Conservation (phyloP, 2,888 invertebrate species). For the Siphonodentalium dalli region DNA sequence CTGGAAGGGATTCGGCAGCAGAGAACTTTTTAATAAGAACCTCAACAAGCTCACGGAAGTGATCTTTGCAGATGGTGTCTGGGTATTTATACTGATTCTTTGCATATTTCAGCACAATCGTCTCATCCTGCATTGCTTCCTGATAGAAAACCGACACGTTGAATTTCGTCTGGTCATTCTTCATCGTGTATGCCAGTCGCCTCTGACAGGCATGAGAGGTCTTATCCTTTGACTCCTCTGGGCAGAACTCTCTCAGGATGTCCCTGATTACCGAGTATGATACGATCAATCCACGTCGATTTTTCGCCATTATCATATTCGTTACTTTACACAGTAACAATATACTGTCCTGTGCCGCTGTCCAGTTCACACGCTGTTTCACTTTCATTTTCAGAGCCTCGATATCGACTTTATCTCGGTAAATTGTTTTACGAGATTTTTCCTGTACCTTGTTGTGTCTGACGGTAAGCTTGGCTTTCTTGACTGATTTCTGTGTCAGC, state of each 20-base stretch:
- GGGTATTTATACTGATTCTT: no score
- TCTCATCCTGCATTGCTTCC: slow-evolving; percentile 72
- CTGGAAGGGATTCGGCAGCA: no score
- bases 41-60: no score
- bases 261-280: slow-evolving; percentile 38
- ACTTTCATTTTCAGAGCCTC: slow-evolving; percentile 73
- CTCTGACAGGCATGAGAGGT: slow-evolving; percentile 76
- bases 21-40: no score
- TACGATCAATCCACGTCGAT: slow-evolving; percentile 29
- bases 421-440: no score
- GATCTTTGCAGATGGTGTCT: no score
- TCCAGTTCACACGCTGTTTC: slow-evolving; percentile 71
- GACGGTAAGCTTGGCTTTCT: not conserved
- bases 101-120: no score
- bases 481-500: not conserved
- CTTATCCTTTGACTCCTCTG: slow-evolving; percentile 71
- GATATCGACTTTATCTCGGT: slow-evolving; percentile 71
- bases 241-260: slow-evolving; percentile 36
- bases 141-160: slow-evolving; percentile 72
- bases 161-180: slow-evolving; percentile 70
- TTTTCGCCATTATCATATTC: slow-evolving; percentile 68
- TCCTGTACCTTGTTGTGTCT: no score
- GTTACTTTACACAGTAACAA: slow-evolving; percentile 76
- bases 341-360: slow-evolving; percentile 75
- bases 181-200: slow-evolving; percentile 72